Evolutionary conservation across 1,140 invertebrate genomes (phyloP).

Genomic region (Varroa destructor): DNA sequence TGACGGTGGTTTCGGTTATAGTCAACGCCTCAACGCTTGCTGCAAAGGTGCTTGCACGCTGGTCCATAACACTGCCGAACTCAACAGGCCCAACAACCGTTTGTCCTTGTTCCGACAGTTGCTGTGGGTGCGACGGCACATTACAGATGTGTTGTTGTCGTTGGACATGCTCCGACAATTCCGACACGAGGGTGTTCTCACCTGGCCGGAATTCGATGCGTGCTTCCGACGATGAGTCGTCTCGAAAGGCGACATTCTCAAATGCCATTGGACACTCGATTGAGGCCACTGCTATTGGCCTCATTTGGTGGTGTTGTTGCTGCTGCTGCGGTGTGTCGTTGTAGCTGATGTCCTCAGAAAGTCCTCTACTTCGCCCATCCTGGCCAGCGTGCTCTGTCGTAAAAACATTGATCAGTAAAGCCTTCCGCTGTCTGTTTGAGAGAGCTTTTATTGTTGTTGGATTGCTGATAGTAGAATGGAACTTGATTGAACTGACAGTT

Average conservation of each 20-base stretch:
- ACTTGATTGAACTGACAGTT: too few relatives aligned
- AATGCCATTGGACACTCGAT: slow-evolving; percentile 18
- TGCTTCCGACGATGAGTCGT: background rate
- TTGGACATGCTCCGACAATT: too few relatives aligned
- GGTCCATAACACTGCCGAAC: background rate
- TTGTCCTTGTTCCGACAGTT: too few relatives aligned
- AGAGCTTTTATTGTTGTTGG: too few relatives aligned
- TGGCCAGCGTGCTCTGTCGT: slow-evolving; percentile 25
- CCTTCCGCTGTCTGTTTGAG: background rate
- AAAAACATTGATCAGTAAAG: slow-evolving; percentile 27
- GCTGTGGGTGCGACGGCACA: too few relatives aligned
- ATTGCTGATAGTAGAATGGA: too few relatives aligned
- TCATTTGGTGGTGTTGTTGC: too few relatives aligned
- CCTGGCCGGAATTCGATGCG: slow-evolving; percentile 6
- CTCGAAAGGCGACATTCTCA: slow-evolving; percentile 11
- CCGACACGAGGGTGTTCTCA: background rate
- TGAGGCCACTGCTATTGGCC: background rate
- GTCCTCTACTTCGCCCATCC: slow-evolving; percentile 13
- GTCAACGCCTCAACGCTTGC: slow-evolving; percentile 22
- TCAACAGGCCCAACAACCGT: too few relatives aligned
- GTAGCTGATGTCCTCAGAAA: background rate
- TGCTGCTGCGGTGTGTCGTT: background rate
- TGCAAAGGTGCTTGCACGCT: slow-evolving; percentile 4
- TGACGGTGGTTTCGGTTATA: background rate
- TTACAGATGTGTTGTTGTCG: too few relatives aligned